Evolutionary conservation across 2,113 vertebrate species (phyloP), one percentile per base, ranked within the genome.

Genomic region (Tursiops truncatus): DNA sequence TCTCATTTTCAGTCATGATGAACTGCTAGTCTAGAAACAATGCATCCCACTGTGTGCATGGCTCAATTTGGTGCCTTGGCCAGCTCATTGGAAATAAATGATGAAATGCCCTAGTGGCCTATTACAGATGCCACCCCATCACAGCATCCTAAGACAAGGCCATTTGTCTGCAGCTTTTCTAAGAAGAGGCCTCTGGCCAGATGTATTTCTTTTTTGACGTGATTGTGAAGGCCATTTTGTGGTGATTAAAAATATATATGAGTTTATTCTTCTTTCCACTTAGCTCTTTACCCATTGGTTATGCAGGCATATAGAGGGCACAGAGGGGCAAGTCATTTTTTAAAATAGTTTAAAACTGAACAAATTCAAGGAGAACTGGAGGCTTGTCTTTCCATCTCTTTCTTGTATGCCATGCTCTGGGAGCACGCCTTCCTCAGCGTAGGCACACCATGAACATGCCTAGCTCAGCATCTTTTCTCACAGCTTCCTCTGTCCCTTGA

Each of bases 1-100:
- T 95, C 41, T 97, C 95, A 97, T 95, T 89, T 97, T 77, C 76
- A 92, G 68, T 67, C 53, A 89, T 28, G 56, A 96, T 91, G 67
- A 73, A 84, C 82, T 8, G 2, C 62, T 44, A 85, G 60, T 84
- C 65, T 73, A 97, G 83, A 95, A 80, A 84, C 60, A 71, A 81
- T 38, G 65, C 50, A 17, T 53, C 88, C 77, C 67, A 77, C 67
- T 74, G 86, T 81, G 47, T 71, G 58, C 76, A 68, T 2, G 56
- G 76, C 82, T 91, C 71, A 67, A 0, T 88, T 93, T 91, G 81
- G 41, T 77, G 92, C n/a, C 13, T 85, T 97, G 85, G 95, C 91
- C 11, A 10, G n/a, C 13, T 1, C 23, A 31, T 6, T 62, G 71
- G 94, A 91, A 71, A 81, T 77, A 95, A 95, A 95, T 60, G 76